A percentile compares a stretch with the other conserved stretches of the same genome.
phyloP scores from a whole-genome alignment of 2,888 invertebrate species.

The Athetis lepigone region DNA sequence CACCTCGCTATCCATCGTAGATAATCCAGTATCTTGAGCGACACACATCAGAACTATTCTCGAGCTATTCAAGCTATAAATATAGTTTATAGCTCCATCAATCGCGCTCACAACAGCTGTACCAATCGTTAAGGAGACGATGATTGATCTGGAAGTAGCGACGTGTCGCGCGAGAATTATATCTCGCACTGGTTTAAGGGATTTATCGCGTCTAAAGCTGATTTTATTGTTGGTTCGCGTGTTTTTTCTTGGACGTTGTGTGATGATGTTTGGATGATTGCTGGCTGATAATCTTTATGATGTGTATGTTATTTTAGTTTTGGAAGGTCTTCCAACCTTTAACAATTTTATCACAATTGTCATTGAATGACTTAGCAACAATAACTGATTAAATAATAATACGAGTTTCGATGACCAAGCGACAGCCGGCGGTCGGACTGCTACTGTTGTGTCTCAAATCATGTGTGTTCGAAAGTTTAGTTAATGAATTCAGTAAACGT shows the following conservation, averaged over 20 bases:
- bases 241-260: conserved; percentile 37
- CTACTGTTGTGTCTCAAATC: no score
- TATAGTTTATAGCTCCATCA: conserved; percentile 89
- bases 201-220: conserved; percentile 69
- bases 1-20: conserved; percentile 37
- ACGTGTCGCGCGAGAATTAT: conserved; percentile 71
- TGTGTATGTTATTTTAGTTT: background rate
- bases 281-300: conserved; percentile 17
- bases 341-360: background rate
- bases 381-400: no score
- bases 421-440: no score
- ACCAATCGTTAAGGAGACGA: conserved; percentile 86
- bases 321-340: background rate
- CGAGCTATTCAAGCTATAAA: conserved; percentile 84
- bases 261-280: conserved; percentile 10
- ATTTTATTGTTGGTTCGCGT: conserved; percentile 63
- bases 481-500: no score
- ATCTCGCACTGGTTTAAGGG: conserved; percentile 68
- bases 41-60: conserved; percentile 82
- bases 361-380: background rate
- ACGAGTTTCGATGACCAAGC: no score
- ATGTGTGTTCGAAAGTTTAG: no score
- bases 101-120: conserved; percentile 86
- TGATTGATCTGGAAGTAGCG: conserved; percentile 83
- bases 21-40: conserved; percentile 71